Base-by-base conservation (phyloP, 2,113 vertebrate genomes). In the Argyrosomus japonicus region DNA sequence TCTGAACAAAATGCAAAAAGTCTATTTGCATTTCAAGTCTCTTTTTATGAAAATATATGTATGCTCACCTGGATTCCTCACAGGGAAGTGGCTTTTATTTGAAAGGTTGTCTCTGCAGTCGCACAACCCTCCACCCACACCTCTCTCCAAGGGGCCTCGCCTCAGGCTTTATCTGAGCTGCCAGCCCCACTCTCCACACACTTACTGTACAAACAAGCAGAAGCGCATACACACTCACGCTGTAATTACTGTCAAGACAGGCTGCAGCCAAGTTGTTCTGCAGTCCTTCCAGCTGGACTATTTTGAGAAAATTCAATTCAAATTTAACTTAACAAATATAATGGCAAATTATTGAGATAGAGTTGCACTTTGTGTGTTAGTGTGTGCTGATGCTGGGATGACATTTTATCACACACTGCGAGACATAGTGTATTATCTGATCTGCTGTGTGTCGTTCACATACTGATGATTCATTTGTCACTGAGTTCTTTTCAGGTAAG, bases 71-170 rank as follows among this genome's bases (percentile, higher is more conserved):
- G 76, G 82, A 90, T 60, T 76, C 58, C 73, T 87, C 40, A 56
- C 51, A 53, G 81, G 60, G 80, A 91, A 88, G 75, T 79, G 82
- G 75, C 89, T 90, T 94, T 91, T 77, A 91, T 88, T 88, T 62
- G 64, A 92, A 92, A 92, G 87, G 85, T 93, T 62, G 23, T 77
- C 84, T 79, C 85, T 83, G 60, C 60, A 63, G 85, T 82, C 81
- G 67, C 83, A 75, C 3, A 32, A 87, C 87, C 82, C 83, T 83
- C 81, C 86, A 69, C 87, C 85, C 75, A 85, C 91, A 75, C 76
- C 50, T 84, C 81, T 81, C 86, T 67, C 86, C 75, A 43, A 88
- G 83, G 87, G 90, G 69, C 76, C 50, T 74, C 1, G 63, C 84
- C 82, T 81, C 80, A 21, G 75, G 78, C 75, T 87, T 87, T 80